phyloP scores from a whole-genome alignment of 2,113 vertebrate genomes.

The Sitta europaea region DNA sequence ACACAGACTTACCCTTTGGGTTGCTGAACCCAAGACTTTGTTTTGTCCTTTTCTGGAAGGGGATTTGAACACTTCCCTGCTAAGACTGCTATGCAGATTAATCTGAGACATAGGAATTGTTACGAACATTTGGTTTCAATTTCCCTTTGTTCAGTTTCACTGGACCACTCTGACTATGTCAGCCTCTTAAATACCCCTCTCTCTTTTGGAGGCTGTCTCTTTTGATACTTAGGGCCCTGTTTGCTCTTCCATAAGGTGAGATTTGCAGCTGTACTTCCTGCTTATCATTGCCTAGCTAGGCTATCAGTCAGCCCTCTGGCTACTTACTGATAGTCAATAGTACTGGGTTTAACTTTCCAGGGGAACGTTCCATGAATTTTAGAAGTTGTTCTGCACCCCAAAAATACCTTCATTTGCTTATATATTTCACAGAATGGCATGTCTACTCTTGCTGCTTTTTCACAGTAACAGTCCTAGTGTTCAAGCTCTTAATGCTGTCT shows the following conservation, averaged over 20 bases:
- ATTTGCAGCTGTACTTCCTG: not conserved
- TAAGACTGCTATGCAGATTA: not conserved
- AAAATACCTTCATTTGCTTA: not conserved
- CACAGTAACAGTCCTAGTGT: not conserved
- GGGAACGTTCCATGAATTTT: not conserved
- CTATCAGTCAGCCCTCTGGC: not conserved
- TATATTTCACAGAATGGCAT: not conserved
- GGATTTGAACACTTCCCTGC: not conserved
- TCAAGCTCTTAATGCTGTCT: not conserved
- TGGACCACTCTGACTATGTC: not conserved
- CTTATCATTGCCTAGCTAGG: not conserved
- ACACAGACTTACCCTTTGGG: not conserved
- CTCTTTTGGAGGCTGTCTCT: not conserved
- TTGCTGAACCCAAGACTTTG: not conserved
- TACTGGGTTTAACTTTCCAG: not conserved
- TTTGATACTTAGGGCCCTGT: not conserved
- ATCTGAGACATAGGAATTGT: not conserved
- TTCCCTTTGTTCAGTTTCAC: not conserved
- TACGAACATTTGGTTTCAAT: not conserved
- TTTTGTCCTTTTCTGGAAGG: constrained; percentile 6
- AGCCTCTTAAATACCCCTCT: not conserved
- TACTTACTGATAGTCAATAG: not conserved
- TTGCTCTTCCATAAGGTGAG: not conserved
- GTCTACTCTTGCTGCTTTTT: not conserved
- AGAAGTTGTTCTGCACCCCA: not conserved